phyloP scores from a whole-genome alignment of 2,113 vertebrate genomes.

The Sprattus sprattus region DNA sequence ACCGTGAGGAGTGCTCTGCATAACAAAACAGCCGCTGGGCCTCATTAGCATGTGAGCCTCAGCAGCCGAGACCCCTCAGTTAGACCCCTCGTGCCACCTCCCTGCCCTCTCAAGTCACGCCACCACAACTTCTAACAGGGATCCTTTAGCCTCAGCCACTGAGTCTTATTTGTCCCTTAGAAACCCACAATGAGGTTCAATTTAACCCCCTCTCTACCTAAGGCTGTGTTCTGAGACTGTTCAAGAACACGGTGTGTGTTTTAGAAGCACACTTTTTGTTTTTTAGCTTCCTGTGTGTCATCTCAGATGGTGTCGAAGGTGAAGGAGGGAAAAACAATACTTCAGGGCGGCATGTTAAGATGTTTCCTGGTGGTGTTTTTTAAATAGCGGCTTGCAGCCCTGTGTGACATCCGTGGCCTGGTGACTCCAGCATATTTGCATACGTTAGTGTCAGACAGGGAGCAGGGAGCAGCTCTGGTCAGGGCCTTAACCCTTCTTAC shows the following conservation, averaged over 20 bases:
- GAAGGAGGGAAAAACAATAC: too few species aligned
- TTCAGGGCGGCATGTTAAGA: background rate
- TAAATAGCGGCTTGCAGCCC: background rate
- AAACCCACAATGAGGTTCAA: too few species aligned
- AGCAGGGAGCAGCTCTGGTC: constrained; percentile 46
- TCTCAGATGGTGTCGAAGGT: background rate
- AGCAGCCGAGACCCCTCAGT: constrained; percentile 60
- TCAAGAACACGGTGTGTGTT: background rate
- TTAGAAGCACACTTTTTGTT: background rate
- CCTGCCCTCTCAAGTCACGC: constrained; percentile 53
- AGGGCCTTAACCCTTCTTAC: constrained; percentile 67
- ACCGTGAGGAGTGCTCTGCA: constrained; percentile 52
- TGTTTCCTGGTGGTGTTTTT: background rate
- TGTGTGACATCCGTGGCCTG: background rate
- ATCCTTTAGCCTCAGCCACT: constrained; percentile 46
- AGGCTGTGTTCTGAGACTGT: background rate
- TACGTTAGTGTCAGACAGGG: constrained; percentile 64
- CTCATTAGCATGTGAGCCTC: constrained; percentile 73
- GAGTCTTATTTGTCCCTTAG: background rate
- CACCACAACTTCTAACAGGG: constrained; percentile 25
- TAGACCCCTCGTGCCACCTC: background rate
- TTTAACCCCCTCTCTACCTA: too few species aligned
- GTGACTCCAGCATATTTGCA: constrained; percentile 61
- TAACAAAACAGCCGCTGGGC: constrained; percentile 72
- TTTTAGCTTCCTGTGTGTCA: background rate